Conservation (phyloP, 2,888 invertebrate species). For the Sinotaia quadrata region DNA sequence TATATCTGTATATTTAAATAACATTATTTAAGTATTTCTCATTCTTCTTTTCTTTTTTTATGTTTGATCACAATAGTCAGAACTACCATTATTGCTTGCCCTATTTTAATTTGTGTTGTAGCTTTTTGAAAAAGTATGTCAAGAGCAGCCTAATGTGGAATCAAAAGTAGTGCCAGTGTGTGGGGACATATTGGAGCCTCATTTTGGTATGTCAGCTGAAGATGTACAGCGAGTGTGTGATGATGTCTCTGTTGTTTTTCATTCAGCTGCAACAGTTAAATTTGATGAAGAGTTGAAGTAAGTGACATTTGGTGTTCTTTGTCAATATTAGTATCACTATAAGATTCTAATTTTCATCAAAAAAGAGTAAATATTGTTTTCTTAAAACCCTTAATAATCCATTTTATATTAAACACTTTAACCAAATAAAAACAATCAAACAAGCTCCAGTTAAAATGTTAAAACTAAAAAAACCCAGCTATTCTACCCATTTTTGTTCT, state of each 20-base stretch:
- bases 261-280: constrained; percentile 92
- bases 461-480: too few relatives aligned
- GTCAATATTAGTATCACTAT: too few relatives aligned
- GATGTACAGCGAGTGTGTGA: constrained; percentile 77
- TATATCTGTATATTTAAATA: background rate
- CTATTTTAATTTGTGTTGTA: constrained; percentile 44
- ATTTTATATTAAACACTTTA: too few relatives aligned
- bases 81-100: background rate
- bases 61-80: background rate
- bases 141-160: constrained; percentile 58
- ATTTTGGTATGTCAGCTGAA: constrained; percentile 74
- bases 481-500: too few relatives aligned
- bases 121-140: constrained; percentile 69
- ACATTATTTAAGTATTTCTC: background rate
- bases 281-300: constrained; percentile 88
- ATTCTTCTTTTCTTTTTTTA: background rate
- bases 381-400: too few relatives aligned
- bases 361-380: too few relatives aligned
- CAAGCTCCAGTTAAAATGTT: too few relatives aligned
- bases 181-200: constrained; percentile 73
- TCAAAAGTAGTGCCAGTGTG: constrained; percentile 82
- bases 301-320: constrained; percentile 68
- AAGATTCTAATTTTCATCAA: too few relatives aligned
- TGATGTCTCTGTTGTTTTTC: constrained; percentile 88
- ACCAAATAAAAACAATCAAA: too few relatives aligned